phyloP scores from a whole-genome alignment of 2,888 invertebrate genomes.

The Drosophila trichaetosa region DNA sequence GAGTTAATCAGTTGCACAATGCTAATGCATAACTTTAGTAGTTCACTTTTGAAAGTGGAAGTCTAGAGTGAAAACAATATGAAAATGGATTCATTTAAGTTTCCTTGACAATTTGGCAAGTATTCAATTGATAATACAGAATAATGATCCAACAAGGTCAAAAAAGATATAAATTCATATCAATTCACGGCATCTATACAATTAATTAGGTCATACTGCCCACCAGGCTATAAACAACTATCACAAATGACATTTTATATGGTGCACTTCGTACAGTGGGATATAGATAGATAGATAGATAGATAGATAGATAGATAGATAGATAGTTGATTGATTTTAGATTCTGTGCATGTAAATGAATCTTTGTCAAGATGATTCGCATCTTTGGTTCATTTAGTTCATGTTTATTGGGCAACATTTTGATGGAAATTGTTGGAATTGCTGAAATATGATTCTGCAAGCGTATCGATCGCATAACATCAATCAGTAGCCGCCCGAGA shows the following conservation, averaged over 20 bases:
- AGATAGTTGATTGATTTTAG: background rate
- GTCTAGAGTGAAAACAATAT: background rate
- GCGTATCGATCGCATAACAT: background rate
- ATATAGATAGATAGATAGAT: background rate
- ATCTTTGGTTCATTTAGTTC: background rate
- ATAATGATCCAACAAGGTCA: background rate
- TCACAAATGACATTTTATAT: background rate
- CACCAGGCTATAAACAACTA: background rate
- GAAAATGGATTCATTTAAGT: background rate
- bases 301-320: too few relatives aligned
- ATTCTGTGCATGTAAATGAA: background rate
- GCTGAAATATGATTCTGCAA: background rate
- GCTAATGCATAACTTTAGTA: background rate
- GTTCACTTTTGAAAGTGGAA: background rate
- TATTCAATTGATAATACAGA: background rate
- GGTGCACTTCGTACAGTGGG: background rate
- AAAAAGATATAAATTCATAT: background rate
- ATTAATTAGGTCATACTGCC: background rate
- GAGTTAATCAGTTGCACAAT: background rate
- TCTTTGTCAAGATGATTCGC: background rate
- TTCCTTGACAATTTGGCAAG: background rate
- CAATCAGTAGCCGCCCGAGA: background rate
- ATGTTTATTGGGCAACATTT: background rate
- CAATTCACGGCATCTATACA: background rate
- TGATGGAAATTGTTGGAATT: background rate